phyloP scores from a whole-genome alignment of 2,113 vertebrate genomes.

The Urocolius indicus region DNA sequence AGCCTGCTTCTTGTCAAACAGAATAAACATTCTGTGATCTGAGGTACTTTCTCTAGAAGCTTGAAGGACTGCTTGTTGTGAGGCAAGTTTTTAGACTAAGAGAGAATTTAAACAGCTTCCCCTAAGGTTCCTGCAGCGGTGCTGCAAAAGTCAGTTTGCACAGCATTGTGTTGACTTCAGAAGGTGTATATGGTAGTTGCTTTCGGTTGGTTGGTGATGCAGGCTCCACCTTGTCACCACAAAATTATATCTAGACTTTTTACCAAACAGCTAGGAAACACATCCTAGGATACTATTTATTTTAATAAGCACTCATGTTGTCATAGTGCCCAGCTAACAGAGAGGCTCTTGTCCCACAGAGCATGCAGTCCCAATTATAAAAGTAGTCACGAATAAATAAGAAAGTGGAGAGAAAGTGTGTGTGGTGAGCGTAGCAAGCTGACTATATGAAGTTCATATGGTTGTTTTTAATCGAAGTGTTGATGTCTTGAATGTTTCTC shows the following conservation, averaged over 20 bases:
- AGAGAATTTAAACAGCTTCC: neutral
- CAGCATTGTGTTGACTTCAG: fast-evolving
- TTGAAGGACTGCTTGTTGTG: neutral
- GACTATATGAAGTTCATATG: neutral
- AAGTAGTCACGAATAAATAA: neutral
- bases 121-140: neutral
- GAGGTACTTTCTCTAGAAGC: neutral
- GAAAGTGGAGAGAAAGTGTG: neutral
- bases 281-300: neutral
- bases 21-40: neutral
- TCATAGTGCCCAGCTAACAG: neutral
- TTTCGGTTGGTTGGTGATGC: neutral
- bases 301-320: neutral
- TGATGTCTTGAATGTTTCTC: neutral
- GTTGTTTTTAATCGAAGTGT: neutral
- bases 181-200: neutral
- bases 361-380: neutral
- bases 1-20: neutral
- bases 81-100: neutral
- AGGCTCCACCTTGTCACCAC: neutral
- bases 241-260: neutral
- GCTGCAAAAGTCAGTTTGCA: neutral
- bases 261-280: neutral
- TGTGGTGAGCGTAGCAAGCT: neutral
- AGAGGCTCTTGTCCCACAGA: neutral